Evolutionary conservation across 2,797 vertebrate genomes (phyloP).

Genomic region (Telmatherina bonti): DNA sequence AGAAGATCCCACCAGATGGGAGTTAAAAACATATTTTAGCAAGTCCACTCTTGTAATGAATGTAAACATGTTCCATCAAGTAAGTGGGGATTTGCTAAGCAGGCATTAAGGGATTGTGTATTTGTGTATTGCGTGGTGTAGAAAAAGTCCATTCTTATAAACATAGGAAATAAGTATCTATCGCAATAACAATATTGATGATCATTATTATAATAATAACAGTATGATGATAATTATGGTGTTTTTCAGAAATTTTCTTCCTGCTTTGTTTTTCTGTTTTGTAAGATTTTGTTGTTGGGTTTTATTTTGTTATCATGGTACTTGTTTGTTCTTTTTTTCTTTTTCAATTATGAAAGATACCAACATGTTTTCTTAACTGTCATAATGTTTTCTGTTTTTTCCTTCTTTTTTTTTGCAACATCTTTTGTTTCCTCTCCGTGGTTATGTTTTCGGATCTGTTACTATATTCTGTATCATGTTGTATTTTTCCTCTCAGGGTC

Average conservation of each 20-base stretch:
- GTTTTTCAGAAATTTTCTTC: neutral
- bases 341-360: neutral
- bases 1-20: neutral
- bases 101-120: conserved; percentile 2
- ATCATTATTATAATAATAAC: neutral
- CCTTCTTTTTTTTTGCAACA: neutral
- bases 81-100: conserved; percentile 1
- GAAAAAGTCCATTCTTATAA: neutral
- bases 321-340: neutral
- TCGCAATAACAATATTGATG: neutral
- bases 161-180: neutral
- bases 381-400: neutral
- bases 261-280: too few species aligned
- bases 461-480: neutral
- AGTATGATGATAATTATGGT: neutral
- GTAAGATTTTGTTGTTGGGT: neutral
- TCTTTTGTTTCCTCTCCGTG: neutral
- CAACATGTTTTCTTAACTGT: neutral
- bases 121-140: neutral
- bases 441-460: neutral
- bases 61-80: conserved; percentile 2
- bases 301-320: neutral
- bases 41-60: neutral
- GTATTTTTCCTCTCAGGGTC: neutral
- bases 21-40: conserved; percentile 2